Percentiles rank a stretch among this genome's conserved stretches.
Evolutionary conservation across 2,113 vertebrate species (phyloP).

Genomic region (Solenodon paradoxus): DNA sequence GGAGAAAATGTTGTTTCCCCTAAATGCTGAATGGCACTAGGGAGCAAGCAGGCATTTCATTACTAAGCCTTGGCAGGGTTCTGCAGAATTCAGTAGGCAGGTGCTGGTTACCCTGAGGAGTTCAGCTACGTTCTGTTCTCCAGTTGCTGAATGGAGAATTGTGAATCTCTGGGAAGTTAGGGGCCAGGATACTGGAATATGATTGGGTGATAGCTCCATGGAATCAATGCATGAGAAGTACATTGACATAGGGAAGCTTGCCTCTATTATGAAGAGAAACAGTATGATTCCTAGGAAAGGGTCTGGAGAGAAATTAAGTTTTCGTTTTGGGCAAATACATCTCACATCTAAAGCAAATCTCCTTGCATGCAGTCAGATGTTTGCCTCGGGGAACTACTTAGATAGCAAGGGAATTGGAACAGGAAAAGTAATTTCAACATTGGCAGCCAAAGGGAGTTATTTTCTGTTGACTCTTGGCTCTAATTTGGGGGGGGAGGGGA

Average conservation of each 20-base stretch:
- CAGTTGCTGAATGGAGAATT: background rate
- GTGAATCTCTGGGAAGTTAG: background rate
- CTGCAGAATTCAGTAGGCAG: background rate
- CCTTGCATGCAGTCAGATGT: background rate
- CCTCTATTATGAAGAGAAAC: background rate
- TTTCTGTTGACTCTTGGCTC: background rate
- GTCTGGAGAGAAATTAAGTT: background rate
- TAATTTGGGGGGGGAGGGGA: background rate
- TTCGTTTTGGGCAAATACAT: conserved; percentile 5
- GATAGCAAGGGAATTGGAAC: background rate
- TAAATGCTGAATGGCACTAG: background rate
- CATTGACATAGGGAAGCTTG: background rate
- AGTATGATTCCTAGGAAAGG: background rate
- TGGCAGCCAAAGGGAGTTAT: background rate
- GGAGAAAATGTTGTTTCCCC: background rate
- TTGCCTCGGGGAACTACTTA: background rate
- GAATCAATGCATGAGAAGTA: background rate
- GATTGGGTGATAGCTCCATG: background rate
- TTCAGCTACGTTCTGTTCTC: background rate
- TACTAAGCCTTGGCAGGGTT: background rate
- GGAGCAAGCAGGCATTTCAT: background rate
- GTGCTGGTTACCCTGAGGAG: background rate
- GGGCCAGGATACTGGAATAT: background rate
- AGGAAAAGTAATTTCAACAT: conserved; percentile 7
- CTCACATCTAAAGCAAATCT: background rate